Conservation (phyloP, 2,113 vertebrate species). For the Astur gentilis region DNA sequence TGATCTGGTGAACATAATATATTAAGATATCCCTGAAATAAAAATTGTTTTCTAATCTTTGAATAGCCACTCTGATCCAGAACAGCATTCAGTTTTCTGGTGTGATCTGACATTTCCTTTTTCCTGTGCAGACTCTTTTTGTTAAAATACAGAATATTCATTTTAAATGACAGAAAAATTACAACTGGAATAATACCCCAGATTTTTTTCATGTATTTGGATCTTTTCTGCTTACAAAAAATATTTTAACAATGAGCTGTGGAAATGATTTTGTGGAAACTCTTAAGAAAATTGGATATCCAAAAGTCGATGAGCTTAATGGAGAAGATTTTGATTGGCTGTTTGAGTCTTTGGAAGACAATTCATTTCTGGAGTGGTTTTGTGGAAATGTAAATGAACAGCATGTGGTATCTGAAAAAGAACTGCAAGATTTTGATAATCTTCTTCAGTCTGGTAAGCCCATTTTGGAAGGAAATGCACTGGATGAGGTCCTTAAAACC, state of each 20-base stretch:
- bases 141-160: slow-evolving; percentile 5
- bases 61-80: background rate
- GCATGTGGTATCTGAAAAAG: slow-evolving; percentile 76
- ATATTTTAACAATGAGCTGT: slow-evolving; percentile 72
- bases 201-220: slow-evolving; percentile 8
- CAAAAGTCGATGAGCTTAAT: slow-evolving; percentile 74
- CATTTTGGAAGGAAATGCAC: slow-evolving; percentile 78
- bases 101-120: slow-evolving; percentile 35
- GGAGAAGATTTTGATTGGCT: slow-evolving; percentile 94
- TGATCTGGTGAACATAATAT: background rate
- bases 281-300: slow-evolving; percentile 82
- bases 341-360: slow-evolving; percentile 82
- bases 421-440: slow-evolving; percentile 73
- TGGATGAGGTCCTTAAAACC: slow-evolving; percentile 83
- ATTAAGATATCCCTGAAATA: background rate
- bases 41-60: background rate
- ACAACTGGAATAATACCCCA: background rate
- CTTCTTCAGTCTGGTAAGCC: slow-evolving; percentile 76
- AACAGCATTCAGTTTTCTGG: background rate
- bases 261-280: slow-evolving; percentile 87
- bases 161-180: background rate
- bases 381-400: slow-evolving; percentile 78
- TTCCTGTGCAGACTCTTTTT: background rate
- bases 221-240: slow-evolving; percentile 2
- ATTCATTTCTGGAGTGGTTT: slow-evolving; percentile 84